These are phyloP conservation scores for Lucilia sericata DNA, from an alignment of 1,140 invertebrate species.

Conservation along the genomic window DNA sequence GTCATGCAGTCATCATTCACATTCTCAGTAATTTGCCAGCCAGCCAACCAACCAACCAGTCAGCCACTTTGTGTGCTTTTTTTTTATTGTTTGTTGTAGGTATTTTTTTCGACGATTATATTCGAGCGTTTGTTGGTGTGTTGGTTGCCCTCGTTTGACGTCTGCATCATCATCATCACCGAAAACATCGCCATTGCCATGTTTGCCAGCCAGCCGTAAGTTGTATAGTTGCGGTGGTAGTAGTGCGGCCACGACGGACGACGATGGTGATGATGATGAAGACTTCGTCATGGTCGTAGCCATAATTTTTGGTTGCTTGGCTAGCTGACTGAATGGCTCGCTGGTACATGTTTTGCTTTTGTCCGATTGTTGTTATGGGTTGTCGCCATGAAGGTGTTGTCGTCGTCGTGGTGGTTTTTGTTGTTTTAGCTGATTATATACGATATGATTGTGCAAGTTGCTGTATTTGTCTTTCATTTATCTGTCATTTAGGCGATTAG, in stretches of 20 bases:
- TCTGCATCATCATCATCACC: slow-evolving; percentile 31
- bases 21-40: slow-evolving; percentile 18
- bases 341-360: background rate
- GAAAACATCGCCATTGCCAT: slow-evolving; percentile 25
- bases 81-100: slow-evolving; percentile 42
- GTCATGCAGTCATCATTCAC: slow-evolving; percentile 34
- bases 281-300: slow-evolving; percentile 8
- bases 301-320: slow-evolving; percentile 10
- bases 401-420: background rate
- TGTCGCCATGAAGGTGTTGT: slow-evolving; percentile 9
- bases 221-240: background rate
- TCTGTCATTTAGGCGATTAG: background rate
- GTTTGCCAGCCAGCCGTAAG: background rate
- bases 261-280: slow-evolving; percentile 1
- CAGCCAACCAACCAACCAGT: background rate
- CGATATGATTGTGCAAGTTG: slow-evolving; percentile 3
- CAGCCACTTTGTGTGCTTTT: background rate
- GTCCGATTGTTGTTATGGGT: background rate
- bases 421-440: slow-evolving; percentile 11
- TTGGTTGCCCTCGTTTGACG: slow-evolving; percentile 50
- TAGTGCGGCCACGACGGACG: background rate
- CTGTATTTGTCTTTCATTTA: background rate
- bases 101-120: slow-evolving; percentile 46
- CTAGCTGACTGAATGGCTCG: background rate
- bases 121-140: slow-evolving; percentile 43